These are phyloP conservation scores for Chondrosia reniformis DNA, from an alignment of 37 sponge, comb jelly and placozoan species.

Conservation along the genomic window DNA sequence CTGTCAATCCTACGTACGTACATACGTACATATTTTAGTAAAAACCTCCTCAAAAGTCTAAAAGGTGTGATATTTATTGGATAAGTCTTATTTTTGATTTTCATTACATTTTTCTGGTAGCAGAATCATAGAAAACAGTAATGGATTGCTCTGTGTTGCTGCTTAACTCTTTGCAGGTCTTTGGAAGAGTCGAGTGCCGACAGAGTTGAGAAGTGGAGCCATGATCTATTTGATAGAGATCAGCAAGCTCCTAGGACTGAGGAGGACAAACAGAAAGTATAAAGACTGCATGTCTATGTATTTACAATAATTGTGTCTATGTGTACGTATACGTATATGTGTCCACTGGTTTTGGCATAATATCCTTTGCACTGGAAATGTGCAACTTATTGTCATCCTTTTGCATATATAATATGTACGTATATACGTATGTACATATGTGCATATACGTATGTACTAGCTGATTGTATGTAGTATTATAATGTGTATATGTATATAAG, in stretches of 20 bases:
- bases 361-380: not conserved
- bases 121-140: too few relatives aligned
- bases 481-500: too few relatives aligned
- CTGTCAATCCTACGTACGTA: too few relatives aligned
- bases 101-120: not conserved
- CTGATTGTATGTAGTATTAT: too few relatives aligned
- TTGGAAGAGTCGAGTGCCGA: slow-evolving; percentile 17
- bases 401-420: not conserved
- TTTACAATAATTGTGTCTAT: not conserved
- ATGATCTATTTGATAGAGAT: slow-evolving; percentile 48
- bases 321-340: not conserved
- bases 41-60: too few relatives aligned
- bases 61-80: not conserved
- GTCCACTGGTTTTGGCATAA: not conserved
- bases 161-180: not conserved
- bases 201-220: slow-evolving; percentile 42
- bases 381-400: too few relatives aligned
- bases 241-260: slow-evolving; percentile 52
- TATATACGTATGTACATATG: not conserved
- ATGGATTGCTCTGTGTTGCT: not conserved
- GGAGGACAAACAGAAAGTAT: slow-evolving; percentile 25
- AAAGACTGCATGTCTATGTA: not conserved
- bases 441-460: not conserved
- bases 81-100: not conserved
- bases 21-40: too few relatives aligned